Conservation (phyloP, 1,140 invertebrate species). For the Cotesia chilonis region DNA sequence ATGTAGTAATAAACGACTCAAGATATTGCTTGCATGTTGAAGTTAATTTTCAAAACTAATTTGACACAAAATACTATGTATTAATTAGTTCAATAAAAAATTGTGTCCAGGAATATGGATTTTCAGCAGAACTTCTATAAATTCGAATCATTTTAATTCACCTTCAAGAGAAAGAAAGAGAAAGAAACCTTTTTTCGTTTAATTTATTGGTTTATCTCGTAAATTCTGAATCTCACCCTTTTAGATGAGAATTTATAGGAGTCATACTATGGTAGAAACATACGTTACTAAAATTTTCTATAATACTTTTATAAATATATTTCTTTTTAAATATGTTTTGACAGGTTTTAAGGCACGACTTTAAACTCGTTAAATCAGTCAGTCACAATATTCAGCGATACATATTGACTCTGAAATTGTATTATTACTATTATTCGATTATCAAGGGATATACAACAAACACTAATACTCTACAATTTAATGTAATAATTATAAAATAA, state of each 20-base stretch:
- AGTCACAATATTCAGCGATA: conserved; percentile 45
- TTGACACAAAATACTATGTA: too few species aligned
- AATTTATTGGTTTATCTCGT: conserved; percentile 3
- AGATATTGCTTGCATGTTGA: too few species aligned
- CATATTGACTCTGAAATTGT: background rate
- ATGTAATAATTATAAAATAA: conserved; percentile 48
- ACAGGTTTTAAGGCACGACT: conserved; percentile 59
- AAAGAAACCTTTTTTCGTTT: background rate
- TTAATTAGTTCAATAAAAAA: too few species aligned
- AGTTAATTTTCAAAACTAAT: too few species aligned
- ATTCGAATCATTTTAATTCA: background rate
- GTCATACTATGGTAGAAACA: conserved; percentile 44
- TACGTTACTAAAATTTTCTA: conserved; percentile 45
- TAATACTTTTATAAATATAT: conserved; percentile 41
- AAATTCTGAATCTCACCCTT: too few species aligned
- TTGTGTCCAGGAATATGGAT: too few species aligned
- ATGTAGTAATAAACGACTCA: conserved; percentile 16
- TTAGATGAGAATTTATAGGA: conserved; percentile 19
- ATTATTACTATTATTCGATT: conserved; percentile 10
- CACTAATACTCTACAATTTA: conserved; percentile 48
- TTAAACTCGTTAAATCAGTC: conserved; percentile 54
- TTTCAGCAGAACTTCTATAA: background rate
- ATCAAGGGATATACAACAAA: conserved; percentile 41
- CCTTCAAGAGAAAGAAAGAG: conserved; percentile 15
- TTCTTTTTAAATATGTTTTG: conserved; percentile 34